Evolutionary conservation across 1,140 invertebrate species (phyloP), one percentile per base, ranked within the genome.

Genomic region (Teleogryllus occipitalis): DNA sequence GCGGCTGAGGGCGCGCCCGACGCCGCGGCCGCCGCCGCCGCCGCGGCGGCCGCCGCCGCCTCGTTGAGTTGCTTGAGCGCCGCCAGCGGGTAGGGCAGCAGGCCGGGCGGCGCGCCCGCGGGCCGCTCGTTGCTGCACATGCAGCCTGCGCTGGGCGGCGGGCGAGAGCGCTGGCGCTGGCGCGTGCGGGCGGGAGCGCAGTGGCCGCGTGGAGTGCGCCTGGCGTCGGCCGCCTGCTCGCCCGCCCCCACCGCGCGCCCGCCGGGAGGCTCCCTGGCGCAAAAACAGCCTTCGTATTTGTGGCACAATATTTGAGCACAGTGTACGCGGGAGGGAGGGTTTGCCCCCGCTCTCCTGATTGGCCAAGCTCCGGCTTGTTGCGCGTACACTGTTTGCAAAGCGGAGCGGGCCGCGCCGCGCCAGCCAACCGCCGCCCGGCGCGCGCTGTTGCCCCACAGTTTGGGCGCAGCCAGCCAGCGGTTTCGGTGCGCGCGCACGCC

Each of bases 1-100:
- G 46, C 75, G 49, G 90, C 7, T 90, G 88, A 46, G 91, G 86
- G 81, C 87, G n/a, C n/a, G n/a, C n/a, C 88, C n/a, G 87, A 86
- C n/a, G 85, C 85, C 8, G 85, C 81, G 84, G 87, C 83, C 84
- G 84, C 74, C 82, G 82, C 18, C 81, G 82, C 81, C 76, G 80
- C 78, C 12, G 81, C 15, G 7, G 74, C 78, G 75, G 72, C 80
- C 84, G 85, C 22, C 84, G 81, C 78, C 6, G 78, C 76, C 18
- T 80, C 81, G 74, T 81, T 81, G n/a, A 81, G 47, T 47, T 81
- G 80, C 76, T 82, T 81, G 14, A 82, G 47, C 15, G 81, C 78
- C 49, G 72, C 81, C 75, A 82, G 76, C 10, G 81, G 80, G 48
- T 82, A 82, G 4, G 81, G 81, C 18, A 82, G 65, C 78, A 82